A percentile compares a stretch with the other conserved stretches of the same genome.
These are phyloP conservation scores for Clamator glandarius DNA, from an alignment of 2,797 vertebrate species.

Conservation along the genomic window DNA sequence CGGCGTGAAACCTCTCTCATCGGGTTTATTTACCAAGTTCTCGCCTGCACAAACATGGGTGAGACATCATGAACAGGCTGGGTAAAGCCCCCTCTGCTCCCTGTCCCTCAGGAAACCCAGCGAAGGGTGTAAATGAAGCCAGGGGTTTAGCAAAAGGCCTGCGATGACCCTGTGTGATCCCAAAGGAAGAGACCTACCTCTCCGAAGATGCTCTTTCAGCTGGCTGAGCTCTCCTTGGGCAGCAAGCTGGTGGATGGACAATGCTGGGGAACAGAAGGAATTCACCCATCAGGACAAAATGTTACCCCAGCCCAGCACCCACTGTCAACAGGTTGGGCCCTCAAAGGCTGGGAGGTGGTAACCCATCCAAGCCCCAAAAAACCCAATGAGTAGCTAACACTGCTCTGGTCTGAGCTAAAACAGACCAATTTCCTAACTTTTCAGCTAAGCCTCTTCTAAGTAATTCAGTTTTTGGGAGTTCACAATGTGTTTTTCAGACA, in stretches of 20 bases:
- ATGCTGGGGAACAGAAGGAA: slow-evolving; percentile 72
- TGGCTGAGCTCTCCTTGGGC: slow-evolving; percentile 92
- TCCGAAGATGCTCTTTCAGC: slow-evolving; percentile 85
- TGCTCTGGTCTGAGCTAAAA: too few species aligned
- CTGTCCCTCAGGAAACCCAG: neutral
- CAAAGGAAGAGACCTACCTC: slow-evolving; percentile 76
- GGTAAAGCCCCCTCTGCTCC: neutral
- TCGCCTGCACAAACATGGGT: slow-evolving; percentile 74
- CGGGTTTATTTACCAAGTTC: slow-evolving; percentile 87
- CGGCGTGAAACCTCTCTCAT: slow-evolving; percentile 93
- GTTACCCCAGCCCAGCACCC: neutral
- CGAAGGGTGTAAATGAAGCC: neutral
- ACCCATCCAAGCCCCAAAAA: neutral
- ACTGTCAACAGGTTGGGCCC: neutral
- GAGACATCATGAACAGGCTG: neutral
- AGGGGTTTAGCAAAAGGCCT: neutral
- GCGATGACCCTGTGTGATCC: neutral
- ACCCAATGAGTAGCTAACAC: too few species aligned
- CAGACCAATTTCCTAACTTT: too few species aligned
- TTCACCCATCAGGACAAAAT: neutral
- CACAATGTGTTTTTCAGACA: too few species aligned
- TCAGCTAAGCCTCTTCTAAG: too few species aligned
- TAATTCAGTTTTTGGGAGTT: too few species aligned
- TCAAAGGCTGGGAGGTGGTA: neutral
- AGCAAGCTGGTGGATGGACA: slow-evolving; percentile 95